Conservation (phyloP, 2,113 vertebrate species). For the Python bivittatus region DNA sequence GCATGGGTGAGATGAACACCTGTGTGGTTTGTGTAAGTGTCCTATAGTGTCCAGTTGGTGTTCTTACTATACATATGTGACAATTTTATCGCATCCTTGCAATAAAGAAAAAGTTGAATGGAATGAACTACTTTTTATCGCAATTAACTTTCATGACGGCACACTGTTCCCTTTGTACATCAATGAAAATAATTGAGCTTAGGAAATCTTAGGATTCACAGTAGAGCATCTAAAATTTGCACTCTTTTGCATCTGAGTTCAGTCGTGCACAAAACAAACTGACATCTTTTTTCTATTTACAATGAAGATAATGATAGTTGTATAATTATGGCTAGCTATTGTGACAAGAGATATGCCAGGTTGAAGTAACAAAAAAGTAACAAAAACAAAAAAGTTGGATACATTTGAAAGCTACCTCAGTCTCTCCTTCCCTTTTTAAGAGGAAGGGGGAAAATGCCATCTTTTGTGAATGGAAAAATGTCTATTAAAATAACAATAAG, state of each 20-base stretch:
- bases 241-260: conserved; percentile 7
- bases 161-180: neutral
- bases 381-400: neutral
- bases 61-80: neutral
- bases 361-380: neutral
- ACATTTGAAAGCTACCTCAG: neutral
- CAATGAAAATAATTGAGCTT: conserved; percentile 20
- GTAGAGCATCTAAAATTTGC: neutral
- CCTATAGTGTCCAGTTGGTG: neutral
- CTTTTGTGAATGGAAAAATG: neutral
- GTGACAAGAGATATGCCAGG: neutral
- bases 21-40: neutral
- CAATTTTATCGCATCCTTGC: neutral
- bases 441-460: neutral
- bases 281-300: neutral
- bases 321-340: neutral
- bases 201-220: conserved; percentile 43
- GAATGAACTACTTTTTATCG: conserved; percentile 16
- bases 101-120: conserved; percentile 35
- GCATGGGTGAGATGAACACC: neutral
- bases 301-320: neutral
- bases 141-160: neutral
- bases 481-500: neutral
- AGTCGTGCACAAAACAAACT: neutral
- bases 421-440: neutral